Evolutionary conservation across 2,888 invertebrate species (phyloP).

Genomic region (Gryllus longicercus): DNA sequence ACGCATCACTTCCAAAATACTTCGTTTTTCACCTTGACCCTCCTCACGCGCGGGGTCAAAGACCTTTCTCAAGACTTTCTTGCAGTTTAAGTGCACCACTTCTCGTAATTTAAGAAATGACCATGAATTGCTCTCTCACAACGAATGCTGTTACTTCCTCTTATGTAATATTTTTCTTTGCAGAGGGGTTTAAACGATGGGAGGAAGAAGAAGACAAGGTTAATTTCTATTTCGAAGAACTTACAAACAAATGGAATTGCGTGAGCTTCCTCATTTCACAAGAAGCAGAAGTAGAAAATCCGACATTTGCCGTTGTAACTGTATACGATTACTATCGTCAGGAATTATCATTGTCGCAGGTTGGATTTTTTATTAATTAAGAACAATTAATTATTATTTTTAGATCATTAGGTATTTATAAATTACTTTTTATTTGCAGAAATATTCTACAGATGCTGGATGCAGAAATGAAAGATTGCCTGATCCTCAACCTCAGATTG

Average conservation of each 20-base stretch:
- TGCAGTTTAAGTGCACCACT: neutral
- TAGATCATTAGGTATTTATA: neutral
- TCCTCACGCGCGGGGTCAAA: too few species aligned
- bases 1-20: too few species aligned
- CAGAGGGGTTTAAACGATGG: conserved; percentile 52
- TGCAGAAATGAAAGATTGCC: conserved; percentile 30
- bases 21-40: too few species aligned
- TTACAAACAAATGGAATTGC: conserved; percentile 50
- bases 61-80: neutral
- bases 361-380: conserved; percentile 42
- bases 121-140: neutral
- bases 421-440: conserved; percentile 19
- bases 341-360: conserved; percentile 53
- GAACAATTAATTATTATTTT: neutral
- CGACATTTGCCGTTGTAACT: conserved; percentile 55
- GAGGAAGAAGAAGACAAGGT: conserved; percentile 52
- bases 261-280: conserved; percentile 51
- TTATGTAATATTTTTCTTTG: conserved; percentile 36
- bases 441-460: conserved; percentile 29
- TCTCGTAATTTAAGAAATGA: too few species aligned
- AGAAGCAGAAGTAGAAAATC: conserved; percentile 49
- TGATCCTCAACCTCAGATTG: conserved; percentile 28
- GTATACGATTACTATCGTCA: conserved; percentile 65
- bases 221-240: conserved; percentile 54
- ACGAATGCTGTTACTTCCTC: conserved; percentile 12